phyloP scores from a whole-genome alignment of 2,797 vertebrate genomes.

The Pseudopleuronectes americanus region DNA sequence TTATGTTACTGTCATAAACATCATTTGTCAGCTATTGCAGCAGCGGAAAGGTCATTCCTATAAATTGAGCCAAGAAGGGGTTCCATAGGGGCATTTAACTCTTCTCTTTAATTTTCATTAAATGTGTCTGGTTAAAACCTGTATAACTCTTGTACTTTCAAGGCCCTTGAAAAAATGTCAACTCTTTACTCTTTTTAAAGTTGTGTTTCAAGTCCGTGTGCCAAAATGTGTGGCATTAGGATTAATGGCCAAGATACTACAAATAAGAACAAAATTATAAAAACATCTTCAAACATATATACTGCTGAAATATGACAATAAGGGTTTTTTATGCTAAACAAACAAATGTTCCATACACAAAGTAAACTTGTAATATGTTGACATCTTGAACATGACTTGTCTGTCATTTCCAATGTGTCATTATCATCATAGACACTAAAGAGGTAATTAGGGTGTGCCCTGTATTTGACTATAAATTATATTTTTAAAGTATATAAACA shows the following conservation, averaged over 20 bases:
- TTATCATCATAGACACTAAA: slow-evolving; percentile 35
- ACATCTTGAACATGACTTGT: slow-evolving; percentile 8
- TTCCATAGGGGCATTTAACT: background rate
- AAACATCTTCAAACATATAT: slow-evolving; percentile 1
- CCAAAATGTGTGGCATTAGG: slow-evolving; percentile 1
- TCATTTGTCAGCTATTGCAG: background rate
- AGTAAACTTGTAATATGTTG: slow-evolving; percentile 21
- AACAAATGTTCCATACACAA: slow-evolving; percentile 10
- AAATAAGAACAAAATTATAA: slow-evolving; percentile 25
- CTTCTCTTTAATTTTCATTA: background rate
- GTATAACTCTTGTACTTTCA: background rate
- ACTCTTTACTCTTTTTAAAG: background rate
- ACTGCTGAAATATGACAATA: slow-evolving; percentile 13
- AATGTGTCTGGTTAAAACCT: background rate
- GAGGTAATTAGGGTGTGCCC: slow-evolving; percentile 54
- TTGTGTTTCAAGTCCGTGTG: background rate
- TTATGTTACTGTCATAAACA: no score
- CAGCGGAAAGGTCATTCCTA: background rate
- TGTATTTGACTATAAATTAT: slow-evolving; percentile 42
- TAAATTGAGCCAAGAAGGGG: background rate
- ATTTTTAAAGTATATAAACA: slow-evolving; percentile 21
- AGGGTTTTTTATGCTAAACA: background rate
- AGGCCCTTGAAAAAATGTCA: background rate
- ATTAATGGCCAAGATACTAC: slow-evolving; percentile 12
- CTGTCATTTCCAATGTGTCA: slow-evolving; percentile 13